Evolutionary conservation across 2,888 invertebrate species (phyloP), one percentile per base, ranked within the genome.

Genomic region (Andrena bicolor): DNA sequence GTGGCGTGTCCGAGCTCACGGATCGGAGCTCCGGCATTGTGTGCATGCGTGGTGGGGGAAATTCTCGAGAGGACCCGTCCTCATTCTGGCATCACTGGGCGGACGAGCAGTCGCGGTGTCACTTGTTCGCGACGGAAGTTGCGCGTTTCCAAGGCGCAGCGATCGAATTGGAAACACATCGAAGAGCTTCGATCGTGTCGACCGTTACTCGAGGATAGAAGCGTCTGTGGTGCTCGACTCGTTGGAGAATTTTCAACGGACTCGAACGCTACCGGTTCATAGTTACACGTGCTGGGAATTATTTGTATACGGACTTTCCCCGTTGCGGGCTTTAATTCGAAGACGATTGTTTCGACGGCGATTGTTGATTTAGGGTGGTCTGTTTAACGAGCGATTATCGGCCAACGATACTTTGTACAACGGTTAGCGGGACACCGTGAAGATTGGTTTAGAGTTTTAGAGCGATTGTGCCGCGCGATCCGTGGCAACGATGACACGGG

Each of bases 311-410:
- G n/a, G 20, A 1, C 32, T 61, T 35, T 61, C 56, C 3, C 56
- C 20, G 32, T 35, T 61, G 10, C 6, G 49, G 64, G 69, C 32
- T 64, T 69, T 26, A 16, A 20, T 51, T 51, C 56, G 56, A 23
- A 35, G 35, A 51, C 51, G 16, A 71, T 32, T 16, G 64, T 32
- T 35, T 16, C 56, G 28, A 6, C 4, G 5, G 1, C n/a, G 30
- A 49, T 20, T 65, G 58, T 80, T 79, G 64, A 60, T n/a, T 80
- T 49, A 70, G 79, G 80, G 30, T n/a, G 30, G 48, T 0, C 28
- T 78, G 58, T 79, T 79, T 70, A 70, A 69, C 49, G 23, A 70
- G 4, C 78, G 49, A 77, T 79, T 78, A 77, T 78, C 64, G 79
- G n/a, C 20, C 35, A 58, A 69, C 63, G 79, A 79, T 69, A 58